These are phyloP conservation scores for Mastomys coucha DNA, from an alignment of 2,113 vertebrate species.

Conservation along the genomic window DNA sequence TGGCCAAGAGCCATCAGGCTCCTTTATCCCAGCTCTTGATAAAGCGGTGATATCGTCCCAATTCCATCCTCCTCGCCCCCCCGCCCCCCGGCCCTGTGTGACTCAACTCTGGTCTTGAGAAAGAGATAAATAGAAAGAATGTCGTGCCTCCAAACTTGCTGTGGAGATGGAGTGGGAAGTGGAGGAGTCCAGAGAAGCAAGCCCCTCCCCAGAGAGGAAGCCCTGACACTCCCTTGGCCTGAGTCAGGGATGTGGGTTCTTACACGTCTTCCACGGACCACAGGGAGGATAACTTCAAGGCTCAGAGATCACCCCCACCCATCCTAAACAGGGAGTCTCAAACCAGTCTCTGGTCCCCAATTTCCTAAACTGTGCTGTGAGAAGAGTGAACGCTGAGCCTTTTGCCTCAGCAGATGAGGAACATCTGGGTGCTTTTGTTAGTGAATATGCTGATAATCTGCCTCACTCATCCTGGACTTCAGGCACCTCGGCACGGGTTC, in stretches of 20 bases:
- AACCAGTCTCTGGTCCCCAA: no score
- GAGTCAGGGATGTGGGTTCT: not conserved
- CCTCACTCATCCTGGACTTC: not conserved
- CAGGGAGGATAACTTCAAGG: not conserved
- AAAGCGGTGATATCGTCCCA: not conserved
- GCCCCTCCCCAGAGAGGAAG: not conserved
- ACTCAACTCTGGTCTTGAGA: no score
- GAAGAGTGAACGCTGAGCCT: not conserved
- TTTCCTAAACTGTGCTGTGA: not conserved
- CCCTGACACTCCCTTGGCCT: not conserved
- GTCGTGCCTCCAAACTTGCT: not conserved
- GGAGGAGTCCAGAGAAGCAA: not conserved
- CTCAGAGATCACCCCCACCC: not conserved
- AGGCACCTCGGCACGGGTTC: not conserved
- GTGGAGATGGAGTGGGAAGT: not conserved
- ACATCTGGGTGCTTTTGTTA: not conserved
- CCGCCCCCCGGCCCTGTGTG: no score
- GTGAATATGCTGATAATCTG: not conserved
- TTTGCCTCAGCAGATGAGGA: not conserved
- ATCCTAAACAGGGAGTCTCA: not conserved
- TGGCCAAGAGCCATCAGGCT: not conserved
- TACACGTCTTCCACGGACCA: not conserved
- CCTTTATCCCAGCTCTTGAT: not conserved
- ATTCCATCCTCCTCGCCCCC: no score
- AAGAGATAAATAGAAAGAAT: not conserved